Evolutionary conservation across 1,140 invertebrate species (phyloP).

Genomic region (Propsilocerus akamusi): DNA sequence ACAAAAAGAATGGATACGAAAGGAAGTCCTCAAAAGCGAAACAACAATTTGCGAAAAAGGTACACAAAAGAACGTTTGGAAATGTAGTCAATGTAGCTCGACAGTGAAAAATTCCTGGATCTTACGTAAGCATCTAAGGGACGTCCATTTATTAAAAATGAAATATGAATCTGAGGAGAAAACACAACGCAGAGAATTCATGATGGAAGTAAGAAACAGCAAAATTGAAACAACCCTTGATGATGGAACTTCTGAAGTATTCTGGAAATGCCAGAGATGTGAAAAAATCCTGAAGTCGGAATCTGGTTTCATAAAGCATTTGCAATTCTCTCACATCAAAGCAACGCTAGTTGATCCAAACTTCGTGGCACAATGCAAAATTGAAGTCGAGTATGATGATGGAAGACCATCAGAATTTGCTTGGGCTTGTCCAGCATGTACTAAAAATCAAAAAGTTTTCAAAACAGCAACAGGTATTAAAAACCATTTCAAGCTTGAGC

Average conservation of each 20-base stretch:
- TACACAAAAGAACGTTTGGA: no score
- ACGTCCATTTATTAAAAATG: neutral
- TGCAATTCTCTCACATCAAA: neutral
- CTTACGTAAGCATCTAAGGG: neutral
- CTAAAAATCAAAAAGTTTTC: neutral
- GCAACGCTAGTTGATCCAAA: neutral
- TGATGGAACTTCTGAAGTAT: neutral
- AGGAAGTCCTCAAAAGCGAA: neutral
- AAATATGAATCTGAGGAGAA: neutral
- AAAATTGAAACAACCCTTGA: neutral
- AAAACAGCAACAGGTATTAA: neutral
- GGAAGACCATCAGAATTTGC: neutral
- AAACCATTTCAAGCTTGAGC: neutral
- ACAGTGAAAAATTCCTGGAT: neutral
- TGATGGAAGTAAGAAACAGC: neutral
- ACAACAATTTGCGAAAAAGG: neutral
- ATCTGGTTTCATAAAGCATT: neutral
- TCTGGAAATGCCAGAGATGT: neutral
- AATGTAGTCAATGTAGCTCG: neutral
- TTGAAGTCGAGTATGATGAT: neutral
- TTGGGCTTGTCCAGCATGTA: neutral
- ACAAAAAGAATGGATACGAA: neutral
- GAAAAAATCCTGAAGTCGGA: neutral
- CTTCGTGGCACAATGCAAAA: neutral
- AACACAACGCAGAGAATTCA: neutral